phyloP scores from a whole-genome alignment of 2,113 vertebrate genomes.

The Pogona vitticeps region DNA sequence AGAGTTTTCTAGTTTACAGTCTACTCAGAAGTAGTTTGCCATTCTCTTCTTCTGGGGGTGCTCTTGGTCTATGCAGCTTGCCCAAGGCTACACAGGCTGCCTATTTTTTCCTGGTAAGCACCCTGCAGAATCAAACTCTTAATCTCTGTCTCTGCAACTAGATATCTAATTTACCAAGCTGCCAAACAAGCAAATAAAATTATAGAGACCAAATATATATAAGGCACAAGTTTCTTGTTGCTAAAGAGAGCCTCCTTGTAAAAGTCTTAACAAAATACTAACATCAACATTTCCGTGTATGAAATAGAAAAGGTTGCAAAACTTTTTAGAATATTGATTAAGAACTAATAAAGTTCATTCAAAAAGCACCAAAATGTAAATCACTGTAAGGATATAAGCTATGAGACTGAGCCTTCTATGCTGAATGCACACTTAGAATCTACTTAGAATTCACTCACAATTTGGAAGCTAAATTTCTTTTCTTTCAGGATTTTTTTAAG shows the following conservation, averaged over 20 bases:
- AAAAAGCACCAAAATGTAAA: not conserved
- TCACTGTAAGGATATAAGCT: not conserved
- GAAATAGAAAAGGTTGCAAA: not conserved
- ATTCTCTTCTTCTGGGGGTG: no score
- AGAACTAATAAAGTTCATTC: not conserved
- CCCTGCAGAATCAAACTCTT: no score
- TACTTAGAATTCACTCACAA: not conserved
- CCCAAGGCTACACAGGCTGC: no score
- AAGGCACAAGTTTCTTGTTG: not conserved
- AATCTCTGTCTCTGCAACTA: no score
- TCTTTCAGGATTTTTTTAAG: not conserved
- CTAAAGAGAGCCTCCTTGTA: not conserved
- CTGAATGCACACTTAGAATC: not conserved
- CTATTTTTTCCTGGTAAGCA: no score
- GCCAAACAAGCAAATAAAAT: not conserved
- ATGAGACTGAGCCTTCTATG: conserved; percentile 16
- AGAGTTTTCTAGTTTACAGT: no score
- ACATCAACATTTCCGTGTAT: not conserved
- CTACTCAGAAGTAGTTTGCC: no score
- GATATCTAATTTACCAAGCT: no score
- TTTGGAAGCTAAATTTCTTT: not conserved
- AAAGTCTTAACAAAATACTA: not conserved
- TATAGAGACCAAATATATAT: not conserved
- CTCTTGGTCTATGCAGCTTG: no score
- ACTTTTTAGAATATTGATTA: not conserved